Base-by-base conservation (phyloP, 2,797 vertebrate species). In the Cryptoprocta ferox region DNA sequence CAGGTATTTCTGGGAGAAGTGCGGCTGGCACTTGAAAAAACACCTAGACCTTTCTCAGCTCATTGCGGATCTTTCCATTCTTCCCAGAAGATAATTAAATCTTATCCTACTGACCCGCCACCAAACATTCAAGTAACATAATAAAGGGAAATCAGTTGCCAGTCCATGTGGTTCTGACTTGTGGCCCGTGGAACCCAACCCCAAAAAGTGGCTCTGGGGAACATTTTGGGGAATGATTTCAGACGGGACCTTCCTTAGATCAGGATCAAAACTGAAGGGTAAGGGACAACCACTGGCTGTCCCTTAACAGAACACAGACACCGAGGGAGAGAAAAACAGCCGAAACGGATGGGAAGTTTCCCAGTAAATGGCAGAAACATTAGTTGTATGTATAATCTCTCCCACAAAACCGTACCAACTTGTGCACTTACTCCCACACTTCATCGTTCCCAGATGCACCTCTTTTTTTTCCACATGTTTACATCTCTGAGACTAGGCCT, bases 41-140 rank as follows among this genome's bases (percentile, higher is more conserved):
- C 11, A 42, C 6, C 45, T 7, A n/a, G 91, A 42, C 9, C 6
- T 91, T n/a, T 50, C 35, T 50, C 39, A 39, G 24, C 32, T 88
- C 86, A 16, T 32, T 75, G 4, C 26, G 50, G 30, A 37, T 79
- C n/a, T 82, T 87, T 66, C 7, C 2, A 59, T 71, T 84, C 61
- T 88, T 82, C 63, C 70, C 13, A 26, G 68, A 80, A 86, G 37
- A 63, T 65, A 50, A 76, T 37, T 28, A 76, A 78, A 68, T 11
- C 13, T 28, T 37, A 63, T 56, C 35, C 39, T 63, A 28, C 68
- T 19, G 48, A 73, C 59, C 59, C 48, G 13, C 37, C 70, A 87
- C 48, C 56, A 56, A 88, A 53, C 70, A 70, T 48, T 93, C 32
- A 37, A 80, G 32, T 71, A 24, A 93, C 89, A 70, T n/a, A 81